Conservation (phyloP, 2,797 vertebrate species). For the Microhierax caerulescens region DNA sequence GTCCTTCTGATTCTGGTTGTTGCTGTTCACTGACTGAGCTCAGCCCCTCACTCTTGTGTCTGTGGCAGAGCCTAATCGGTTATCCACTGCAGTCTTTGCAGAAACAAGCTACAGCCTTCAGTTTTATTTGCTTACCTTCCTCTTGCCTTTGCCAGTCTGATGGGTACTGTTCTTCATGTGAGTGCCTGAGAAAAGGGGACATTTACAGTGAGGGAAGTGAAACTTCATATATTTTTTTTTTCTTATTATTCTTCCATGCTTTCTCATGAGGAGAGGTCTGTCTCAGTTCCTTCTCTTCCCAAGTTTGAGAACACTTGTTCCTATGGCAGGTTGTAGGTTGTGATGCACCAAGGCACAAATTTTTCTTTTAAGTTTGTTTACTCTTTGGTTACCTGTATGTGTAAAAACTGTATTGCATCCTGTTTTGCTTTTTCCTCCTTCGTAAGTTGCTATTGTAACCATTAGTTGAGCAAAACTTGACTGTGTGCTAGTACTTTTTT, state of each 20-base stretch:
- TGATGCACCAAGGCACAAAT: neutral
- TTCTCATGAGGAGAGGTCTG: neutral
- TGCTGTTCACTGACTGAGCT: accelerated
- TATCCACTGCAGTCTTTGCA: accelerated
- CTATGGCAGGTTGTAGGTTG: neutral
- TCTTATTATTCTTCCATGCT: neutral
- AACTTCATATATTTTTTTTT: neutral
- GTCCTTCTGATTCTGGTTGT: neutral
- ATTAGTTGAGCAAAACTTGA: neutral
- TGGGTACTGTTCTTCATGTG: neutral
- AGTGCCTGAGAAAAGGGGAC: neutral
- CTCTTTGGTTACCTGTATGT: neutral
- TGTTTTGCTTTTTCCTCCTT: neutral
- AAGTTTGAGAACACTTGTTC: neutral
- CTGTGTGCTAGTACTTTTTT: neutral
- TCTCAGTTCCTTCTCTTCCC: neutral
- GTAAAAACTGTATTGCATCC: neutral
- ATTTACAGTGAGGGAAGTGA: neutral
- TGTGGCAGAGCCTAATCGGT: accelerated
- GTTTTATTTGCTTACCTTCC: neutral
- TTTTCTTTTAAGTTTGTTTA: neutral
- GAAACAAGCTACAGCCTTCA: neutral
- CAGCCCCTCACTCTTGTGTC: accelerated
- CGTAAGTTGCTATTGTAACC: neutral
- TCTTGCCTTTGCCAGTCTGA: neutral